Percentiles rank a stretch among this genome's conserved stretches.
These are phyloP conservation scores for Oreochromis niloticus DNA, from an alignment of 2,113 vertebrate genomes.

Conservation along the genomic window DNA sequence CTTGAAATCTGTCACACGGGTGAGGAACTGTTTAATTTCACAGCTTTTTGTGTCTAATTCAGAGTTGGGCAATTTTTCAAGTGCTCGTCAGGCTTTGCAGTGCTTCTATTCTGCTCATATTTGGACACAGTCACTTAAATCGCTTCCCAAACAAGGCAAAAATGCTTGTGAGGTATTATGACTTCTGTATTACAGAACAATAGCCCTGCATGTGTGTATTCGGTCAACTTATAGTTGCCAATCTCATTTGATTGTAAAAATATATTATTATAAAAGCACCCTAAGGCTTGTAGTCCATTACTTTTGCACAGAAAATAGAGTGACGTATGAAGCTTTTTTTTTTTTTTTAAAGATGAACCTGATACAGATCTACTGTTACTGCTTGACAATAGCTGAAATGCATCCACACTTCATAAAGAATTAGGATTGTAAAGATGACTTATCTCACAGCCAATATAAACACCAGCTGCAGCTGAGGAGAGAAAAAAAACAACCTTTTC, in stretches of 20 bases:
- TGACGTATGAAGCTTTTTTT: background rate
- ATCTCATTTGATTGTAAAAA: background rate
- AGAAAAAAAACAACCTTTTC: background rate
- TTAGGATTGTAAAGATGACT: background rate
- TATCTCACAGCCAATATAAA: background rate
- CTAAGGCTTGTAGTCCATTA: background rate
- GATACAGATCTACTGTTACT: background rate
- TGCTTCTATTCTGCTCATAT: background rate
- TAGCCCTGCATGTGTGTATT: background rate
- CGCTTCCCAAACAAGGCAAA: background rate
- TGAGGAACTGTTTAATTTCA: constrained; percentile 26
- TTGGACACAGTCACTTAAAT: background rate
- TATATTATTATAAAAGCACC: background rate
- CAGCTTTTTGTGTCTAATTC: constrained; percentile 8
- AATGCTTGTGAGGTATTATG: background rate
- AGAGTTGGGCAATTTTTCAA: constrained; percentile 9
- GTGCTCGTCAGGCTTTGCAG: background rate
- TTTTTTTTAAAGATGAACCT: background rate
- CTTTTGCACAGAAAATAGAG: background rate
- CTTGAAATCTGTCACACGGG: constrained; percentile 19
- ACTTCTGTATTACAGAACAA: background rate
- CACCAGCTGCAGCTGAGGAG: background rate
- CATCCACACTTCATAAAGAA: background rate
- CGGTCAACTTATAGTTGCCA: background rate
- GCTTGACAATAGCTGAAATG: background rate